Conservation (phyloP, 2,888 invertebrate species). For the Andrena fulva region DNA sequence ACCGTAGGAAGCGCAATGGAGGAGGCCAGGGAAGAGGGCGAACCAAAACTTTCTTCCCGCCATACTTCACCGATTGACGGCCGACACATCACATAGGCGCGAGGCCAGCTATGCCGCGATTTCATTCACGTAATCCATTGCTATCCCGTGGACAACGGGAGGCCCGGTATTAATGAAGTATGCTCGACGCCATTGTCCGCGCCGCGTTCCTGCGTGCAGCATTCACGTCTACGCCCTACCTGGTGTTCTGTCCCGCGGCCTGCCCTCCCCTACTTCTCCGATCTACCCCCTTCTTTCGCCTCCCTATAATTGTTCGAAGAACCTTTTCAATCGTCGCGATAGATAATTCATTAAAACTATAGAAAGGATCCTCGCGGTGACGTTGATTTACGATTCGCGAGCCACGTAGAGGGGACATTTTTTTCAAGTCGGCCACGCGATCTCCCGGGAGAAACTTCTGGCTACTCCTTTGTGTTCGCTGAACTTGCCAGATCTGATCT, state of each 20-base stretch:
- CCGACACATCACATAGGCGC: constrained; percentile 78
- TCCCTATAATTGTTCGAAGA: constrained; percentile 49
- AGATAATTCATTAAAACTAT: constrained; percentile 70
- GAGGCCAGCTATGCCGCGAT: background rate
- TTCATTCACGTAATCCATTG: background rate
- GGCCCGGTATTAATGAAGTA: constrained; percentile 60
- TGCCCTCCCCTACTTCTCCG: constrained; percentile 15
- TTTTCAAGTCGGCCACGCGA: constrained; percentile 17
- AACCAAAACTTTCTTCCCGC: constrained; percentile 80
- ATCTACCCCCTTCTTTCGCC: constrained; percentile 5
- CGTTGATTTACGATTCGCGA: constrained; percentile 32
- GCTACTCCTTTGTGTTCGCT: constrained; percentile 5
- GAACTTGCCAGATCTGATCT: background rate
- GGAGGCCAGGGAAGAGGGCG: constrained; percentile 62
- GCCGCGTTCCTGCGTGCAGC: constrained; percentile 59
- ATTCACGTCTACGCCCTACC: constrained; percentile 61
- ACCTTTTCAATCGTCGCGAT: constrained; percentile 58
- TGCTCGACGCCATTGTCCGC: constrained; percentile 70
- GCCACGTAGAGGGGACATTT: constrained; percentile 6
- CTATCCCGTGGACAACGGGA: constrained; percentile 30
- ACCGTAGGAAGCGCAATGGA: constrained; percentile 62
- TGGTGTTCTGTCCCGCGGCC: constrained; percentile 38
- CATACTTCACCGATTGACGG: constrained; percentile 82
- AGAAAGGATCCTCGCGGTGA: constrained; percentile 30
- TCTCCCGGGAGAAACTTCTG: constrained; percentile 19